Conservation (phyloP, 2,888 invertebrate species). For the Siphlonurus alternatus region DNA sequence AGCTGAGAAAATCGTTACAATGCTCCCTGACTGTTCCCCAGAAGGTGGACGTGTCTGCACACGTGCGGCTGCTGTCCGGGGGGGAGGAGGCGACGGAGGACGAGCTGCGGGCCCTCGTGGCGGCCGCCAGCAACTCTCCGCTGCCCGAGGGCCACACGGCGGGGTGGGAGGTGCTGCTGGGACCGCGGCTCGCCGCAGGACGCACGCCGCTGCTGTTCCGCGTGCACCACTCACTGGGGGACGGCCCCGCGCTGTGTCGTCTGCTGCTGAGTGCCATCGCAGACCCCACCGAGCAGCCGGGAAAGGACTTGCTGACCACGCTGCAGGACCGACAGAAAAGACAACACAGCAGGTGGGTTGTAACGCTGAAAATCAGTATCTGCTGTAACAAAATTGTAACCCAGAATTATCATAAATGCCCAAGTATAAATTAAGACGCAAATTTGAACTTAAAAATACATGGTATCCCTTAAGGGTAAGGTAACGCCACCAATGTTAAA, state of each 20-base stretch:
- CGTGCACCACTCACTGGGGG: constrained; percentile 36
- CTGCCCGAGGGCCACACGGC: constrained; percentile 31
- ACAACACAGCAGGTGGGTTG: constrained; percentile 14
- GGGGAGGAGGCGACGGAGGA: constrained; percentile 18
- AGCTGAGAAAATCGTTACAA: too few species aligned
- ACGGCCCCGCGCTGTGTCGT: constrained; percentile 33
- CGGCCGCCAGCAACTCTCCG: constrained; percentile 25
- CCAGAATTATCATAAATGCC: too few species aligned
- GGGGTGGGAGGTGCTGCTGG: constrained; percentile 35
- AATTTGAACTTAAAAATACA: too few species aligned
- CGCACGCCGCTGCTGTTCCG: constrained; percentile 30
- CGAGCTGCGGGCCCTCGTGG: constrained; percentile 26
- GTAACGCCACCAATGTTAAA: too few species aligned
- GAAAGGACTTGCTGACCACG: constrained; percentile 6
- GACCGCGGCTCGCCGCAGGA: constrained; percentile 17
- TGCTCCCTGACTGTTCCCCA: too few species aligned
- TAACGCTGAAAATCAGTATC: too few species aligned
- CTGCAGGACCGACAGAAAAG: constrained; percentile 12
- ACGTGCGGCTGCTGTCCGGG: neutral
- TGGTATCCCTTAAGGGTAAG: too few species aligned
- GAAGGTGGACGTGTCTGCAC: too few species aligned
- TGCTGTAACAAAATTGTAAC: too few species aligned
- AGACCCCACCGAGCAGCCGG: too few species aligned
- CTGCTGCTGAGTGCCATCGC: constrained; percentile 31
- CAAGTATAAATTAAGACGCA: too few species aligned